phyloP scores from a whole-genome alignment of 2,888 invertebrate species.

The Mesochorus sp. region DNA sequence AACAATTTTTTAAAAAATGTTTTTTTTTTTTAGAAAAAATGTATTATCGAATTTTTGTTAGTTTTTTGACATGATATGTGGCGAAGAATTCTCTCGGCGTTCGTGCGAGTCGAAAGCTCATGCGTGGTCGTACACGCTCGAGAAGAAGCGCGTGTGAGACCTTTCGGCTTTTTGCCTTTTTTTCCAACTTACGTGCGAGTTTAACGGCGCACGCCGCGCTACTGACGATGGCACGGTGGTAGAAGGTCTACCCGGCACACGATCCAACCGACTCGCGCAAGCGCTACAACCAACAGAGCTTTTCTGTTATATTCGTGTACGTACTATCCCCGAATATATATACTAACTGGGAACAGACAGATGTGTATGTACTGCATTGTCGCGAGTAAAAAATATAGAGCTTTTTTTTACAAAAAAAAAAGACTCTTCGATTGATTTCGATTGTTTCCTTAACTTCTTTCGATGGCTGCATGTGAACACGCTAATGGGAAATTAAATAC shows the following conservation, averaged over 20 bases:
- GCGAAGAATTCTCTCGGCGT: not conserved
- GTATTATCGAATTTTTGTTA: not conserved
- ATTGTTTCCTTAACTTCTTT: too few species aligned
- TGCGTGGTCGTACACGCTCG: constrained; percentile 28
- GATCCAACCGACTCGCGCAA: constrained; percentile 66
- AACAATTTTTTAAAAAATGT: not conserved
- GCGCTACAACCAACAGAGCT: constrained; percentile 64
- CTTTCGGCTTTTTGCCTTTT: constrained; percentile 6
- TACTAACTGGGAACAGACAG: not conserved
- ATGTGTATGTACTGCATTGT: not conserved
- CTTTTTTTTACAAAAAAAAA: not conserved
- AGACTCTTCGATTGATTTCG: too few species aligned
- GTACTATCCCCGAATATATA: not conserved
- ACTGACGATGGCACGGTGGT: constrained; percentile 75
- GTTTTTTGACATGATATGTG: not conserved
- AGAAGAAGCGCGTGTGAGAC: constrained; percentile 16
- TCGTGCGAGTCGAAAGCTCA: constrained; percentile 35
- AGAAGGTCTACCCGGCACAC: constrained; percentile 71
- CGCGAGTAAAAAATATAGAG: not conserved
- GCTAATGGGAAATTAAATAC: too few species aligned
- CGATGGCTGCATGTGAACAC: too few species aligned
- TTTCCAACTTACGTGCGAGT: constrained; percentile 76
- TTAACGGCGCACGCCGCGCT: constrained; percentile 81
- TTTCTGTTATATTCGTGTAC: constrained; percentile 35
- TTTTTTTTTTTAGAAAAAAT: not conserved